Conservation (phyloP, 2,888 invertebrate genomes). For the Fabriciana adippe region DNA sequence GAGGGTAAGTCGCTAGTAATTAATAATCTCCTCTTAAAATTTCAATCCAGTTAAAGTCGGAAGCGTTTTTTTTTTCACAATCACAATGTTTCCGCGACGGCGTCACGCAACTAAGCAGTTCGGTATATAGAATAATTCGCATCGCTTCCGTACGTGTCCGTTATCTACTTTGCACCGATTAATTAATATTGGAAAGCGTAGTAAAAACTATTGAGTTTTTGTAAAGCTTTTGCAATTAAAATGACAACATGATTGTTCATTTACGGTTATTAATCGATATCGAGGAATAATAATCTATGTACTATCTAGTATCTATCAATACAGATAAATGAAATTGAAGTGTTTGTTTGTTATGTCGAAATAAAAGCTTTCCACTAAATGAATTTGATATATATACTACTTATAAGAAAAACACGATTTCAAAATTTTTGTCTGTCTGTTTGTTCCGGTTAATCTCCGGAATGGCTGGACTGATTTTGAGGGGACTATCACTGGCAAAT, state of each 20-base stretch:
- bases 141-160: constrained; percentile 57
- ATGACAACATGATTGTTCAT: constrained; percentile 26
- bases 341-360: not conserved
- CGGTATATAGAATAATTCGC: constrained; percentile 42
- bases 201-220: constrained; percentile 39
- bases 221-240: constrained; percentile 37
- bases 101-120: constrained; percentile 39
- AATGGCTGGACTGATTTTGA: too few relatives aligned
- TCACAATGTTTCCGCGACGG: constrained; percentile 37
- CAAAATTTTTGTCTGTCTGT: too few relatives aligned
- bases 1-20: too few relatives aligned
- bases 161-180: constrained; percentile 46
- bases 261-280: constrained; percentile 16
- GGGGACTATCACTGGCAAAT: too few relatives aligned
- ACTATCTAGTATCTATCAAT: not conserved
- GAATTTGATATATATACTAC: too few relatives aligned
- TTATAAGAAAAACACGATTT: too few relatives aligned
- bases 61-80: constrained; percentile 32
- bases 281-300: constrained; percentile 3
- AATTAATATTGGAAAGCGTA: constrained; percentile 46
- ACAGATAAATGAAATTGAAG: not conserved
- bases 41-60: constrained; percentile 34
- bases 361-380: too few relatives aligned
- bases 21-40: constrained; percentile 8
- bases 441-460: too few relatives aligned